A percentile compares a stretch with the other conserved stretches of the same genome.
Conservation (phyloP, 1,140 invertebrate species). For the Aphaenogaster ashmeadi region DNA sequence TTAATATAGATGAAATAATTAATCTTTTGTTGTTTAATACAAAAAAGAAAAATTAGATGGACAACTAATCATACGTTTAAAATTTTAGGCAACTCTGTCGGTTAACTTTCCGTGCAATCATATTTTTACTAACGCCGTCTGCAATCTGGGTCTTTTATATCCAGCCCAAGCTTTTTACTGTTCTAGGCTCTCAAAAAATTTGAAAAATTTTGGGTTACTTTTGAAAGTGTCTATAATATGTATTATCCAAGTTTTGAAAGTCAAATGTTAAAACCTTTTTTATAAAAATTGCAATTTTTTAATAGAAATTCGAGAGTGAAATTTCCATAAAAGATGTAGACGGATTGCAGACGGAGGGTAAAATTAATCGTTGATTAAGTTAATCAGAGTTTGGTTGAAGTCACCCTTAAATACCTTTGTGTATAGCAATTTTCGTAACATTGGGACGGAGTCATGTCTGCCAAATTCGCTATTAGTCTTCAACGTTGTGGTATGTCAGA, state of each 20-base stretch:
- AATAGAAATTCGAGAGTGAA: too few relatives aligned
- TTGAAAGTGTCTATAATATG: too few relatives aligned
- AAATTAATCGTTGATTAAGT: not conserved
- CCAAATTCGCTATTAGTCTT: not conserved
- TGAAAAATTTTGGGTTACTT: too few relatives aligned
- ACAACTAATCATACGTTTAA: not conserved
- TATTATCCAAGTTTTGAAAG: too few relatives aligned
- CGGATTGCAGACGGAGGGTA: too few relatives aligned
- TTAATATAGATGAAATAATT: not conserved
- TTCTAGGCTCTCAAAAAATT: too few relatives aligned
- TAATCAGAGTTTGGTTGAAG: not conserved
- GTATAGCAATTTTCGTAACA: not conserved
- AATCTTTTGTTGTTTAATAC: not conserved
- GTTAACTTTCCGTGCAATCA: not conserved
- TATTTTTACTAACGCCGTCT: too few relatives aligned
- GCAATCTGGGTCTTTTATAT: too few relatives aligned
- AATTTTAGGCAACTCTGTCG: not conserved
- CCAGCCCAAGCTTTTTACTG: too few relatives aligned
- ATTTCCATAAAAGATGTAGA: too few relatives aligned
- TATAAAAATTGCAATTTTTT: too few relatives aligned
- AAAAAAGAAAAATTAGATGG: not conserved
- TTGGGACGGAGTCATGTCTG: not conserved
- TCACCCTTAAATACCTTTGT: not conserved
- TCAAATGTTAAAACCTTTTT: too few relatives aligned
- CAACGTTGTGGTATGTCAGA: not conserved